phyloP scores from a whole-genome alignment of 2,797 vertebrate genomes.

The Microtus californicus region DNA sequence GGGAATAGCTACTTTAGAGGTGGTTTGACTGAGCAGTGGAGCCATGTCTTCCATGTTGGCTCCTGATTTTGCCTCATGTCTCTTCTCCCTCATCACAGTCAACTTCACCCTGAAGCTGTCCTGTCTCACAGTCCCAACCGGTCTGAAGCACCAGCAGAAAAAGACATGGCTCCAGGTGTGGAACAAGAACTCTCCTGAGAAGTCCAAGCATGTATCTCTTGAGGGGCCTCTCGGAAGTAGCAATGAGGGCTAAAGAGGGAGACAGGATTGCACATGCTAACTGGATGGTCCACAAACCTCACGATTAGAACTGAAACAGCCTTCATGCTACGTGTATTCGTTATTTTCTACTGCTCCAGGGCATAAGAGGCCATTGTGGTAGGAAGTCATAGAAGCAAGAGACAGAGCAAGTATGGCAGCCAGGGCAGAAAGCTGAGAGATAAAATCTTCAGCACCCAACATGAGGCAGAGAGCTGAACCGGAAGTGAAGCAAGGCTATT shows the following conservation, averaged over 20 bases:
- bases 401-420: background rate
- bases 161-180: background rate
- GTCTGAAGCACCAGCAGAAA: background rate
- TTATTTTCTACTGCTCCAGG: background rate
- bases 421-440: background rate
- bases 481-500: background rate
- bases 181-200: background rate
- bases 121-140: background rate
- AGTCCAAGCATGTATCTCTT: background rate
- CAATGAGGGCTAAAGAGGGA: background rate
- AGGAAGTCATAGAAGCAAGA: background rate
- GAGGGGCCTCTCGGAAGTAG: background rate
- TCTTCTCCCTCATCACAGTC: background rate
- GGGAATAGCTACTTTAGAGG: background rate
- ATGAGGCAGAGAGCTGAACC: background rate
- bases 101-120: background rate
- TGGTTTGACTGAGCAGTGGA: background rate
- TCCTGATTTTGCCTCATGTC: background rate
- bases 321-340: background rate
- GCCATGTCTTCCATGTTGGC: background rate
- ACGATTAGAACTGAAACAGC: background rate
- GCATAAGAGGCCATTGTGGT: background rate
- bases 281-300: background rate
- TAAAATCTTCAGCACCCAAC: background rate
- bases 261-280: fast-evolving